Evolutionary conservation across 2,888 invertebrate genomes (phyloP).

Genomic region (Tholera decimalis): DNA sequence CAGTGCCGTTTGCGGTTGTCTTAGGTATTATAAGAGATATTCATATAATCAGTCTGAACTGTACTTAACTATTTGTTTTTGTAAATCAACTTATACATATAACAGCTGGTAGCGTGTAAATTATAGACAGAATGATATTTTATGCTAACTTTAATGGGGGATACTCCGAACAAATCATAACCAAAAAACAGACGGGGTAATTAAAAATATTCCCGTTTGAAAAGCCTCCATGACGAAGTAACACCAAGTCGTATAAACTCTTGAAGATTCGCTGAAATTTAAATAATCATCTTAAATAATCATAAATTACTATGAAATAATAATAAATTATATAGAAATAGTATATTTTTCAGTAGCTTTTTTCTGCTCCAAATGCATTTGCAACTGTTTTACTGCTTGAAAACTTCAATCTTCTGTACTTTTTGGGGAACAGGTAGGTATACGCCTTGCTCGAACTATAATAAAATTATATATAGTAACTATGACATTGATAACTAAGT

Average conservation of each 20-base stretch:
- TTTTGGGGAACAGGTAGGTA: slow-evolving; percentile 57
- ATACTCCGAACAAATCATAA: slow-evolving; percentile 2
- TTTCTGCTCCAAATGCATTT: slow-evolving; percentile 56
- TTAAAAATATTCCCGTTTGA: slow-evolving; percentile 2
- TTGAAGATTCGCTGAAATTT: slow-evolving; percentile 44
- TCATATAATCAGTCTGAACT: slow-evolving; percentile 1
- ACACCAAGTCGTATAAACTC: slow-evolving; percentile 8
- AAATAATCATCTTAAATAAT: slow-evolving; percentile 53
- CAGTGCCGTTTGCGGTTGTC: background rate
- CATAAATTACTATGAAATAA: slow-evolving; percentile 52
- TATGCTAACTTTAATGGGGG: slow-evolving; percentile 20
- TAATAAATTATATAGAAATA: slow-evolving; percentile 58
- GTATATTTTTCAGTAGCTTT: slow-evolving; percentile 61
- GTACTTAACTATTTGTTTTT: background rate
- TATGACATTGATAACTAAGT: background rate
- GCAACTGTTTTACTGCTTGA: slow-evolving; percentile 50
- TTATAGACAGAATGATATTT: slow-evolving; percentile 5
- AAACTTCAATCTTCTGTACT: slow-evolving; percentile 47
- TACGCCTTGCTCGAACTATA: slow-evolving; percentile 41
- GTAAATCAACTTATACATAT: slow-evolving; percentile 2
- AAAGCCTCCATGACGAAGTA: slow-evolving; percentile 3
- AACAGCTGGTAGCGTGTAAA: slow-evolving; percentile 20
- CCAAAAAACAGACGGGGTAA: background rate
- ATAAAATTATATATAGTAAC: background rate
- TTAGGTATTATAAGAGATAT: slow-evolving; percentile 21